Percentiles rank a stretch among this genome's conserved stretches.
Conservation (phyloP, 2,797 vertebrate species). For the Chelidonichthys spinosus region DNA sequence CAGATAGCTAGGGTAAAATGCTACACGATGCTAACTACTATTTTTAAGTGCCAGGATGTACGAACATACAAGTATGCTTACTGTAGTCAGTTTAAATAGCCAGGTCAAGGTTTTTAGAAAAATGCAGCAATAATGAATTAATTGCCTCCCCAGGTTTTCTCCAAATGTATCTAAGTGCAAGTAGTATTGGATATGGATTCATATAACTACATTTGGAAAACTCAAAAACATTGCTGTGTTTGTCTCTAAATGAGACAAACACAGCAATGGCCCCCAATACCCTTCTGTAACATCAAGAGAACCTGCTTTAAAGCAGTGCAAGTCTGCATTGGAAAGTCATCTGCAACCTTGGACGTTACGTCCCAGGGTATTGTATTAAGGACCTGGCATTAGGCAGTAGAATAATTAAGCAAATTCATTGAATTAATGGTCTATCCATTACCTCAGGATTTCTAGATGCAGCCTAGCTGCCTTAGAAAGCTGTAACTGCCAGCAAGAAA, state of each 20-base stretch:
- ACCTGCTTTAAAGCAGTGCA: slow-evolving; percentile 43
- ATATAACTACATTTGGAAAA: slow-evolving; percentile 54
- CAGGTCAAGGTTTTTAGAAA: not conserved
- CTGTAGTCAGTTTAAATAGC: not conserved
- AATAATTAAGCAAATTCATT: slow-evolving; percentile 70
- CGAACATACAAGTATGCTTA: not conserved
- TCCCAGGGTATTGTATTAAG: slow-evolving; percentile 55
- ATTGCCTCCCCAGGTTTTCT: not conserved
- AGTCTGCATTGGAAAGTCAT: slow-evolving; percentile 40
- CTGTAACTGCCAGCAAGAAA: slow-evolving; percentile 50
- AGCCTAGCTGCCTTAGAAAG: slow-evolving; percentile 53
- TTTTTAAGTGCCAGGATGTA: no score
- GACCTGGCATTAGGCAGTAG: slow-evolving; percentile 51
- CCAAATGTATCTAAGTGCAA: slow-evolving; percentile 46
- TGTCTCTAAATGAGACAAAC: slow-evolving; percentile 36
- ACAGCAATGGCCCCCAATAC: slow-evolving; percentile 9
- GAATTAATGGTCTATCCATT: slow-evolving; percentile 61
- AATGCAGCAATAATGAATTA: not conserved
- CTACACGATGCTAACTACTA: no score
- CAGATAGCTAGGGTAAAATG: no score
- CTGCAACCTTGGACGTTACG: slow-evolving; percentile 45
- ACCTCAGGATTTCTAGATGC: slow-evolving; percentile 46
- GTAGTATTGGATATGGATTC: slow-evolving; percentile 46
- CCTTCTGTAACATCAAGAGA: not conserved
- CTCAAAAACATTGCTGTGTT: no score